Base-by-base conservation (phyloP, 2,888 invertebrate species). In the Erebia palarica region DNA sequence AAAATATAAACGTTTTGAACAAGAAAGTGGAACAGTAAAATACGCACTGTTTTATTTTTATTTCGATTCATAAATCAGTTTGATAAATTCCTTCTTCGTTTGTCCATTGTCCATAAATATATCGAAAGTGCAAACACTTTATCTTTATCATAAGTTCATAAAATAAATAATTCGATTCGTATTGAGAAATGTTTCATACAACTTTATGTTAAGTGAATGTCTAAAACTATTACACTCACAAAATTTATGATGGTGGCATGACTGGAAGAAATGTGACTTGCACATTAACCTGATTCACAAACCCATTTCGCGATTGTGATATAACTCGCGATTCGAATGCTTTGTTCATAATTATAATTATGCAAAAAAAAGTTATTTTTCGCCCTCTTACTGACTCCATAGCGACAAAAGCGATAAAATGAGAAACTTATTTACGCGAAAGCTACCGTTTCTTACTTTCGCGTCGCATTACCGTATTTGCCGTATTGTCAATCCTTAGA, bases 191-290 rank as follows among this genome's bases (percentile, higher is more conserved):
- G 55, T 55, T 55, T 42, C 16, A 53, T 55, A 16, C 5, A 65
- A 63, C 47, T 63, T 21, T 21, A 60, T 16, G 63, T 9, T 49
- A 42, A 49, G 27, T 13, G 36, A 55, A 55, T 55, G 16, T 55
- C 65, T 55, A 13, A 18, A 63, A 63, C 21, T 44, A 44, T 61
- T 47, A 61, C 4, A 47, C 21, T 58, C 47, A n/a, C 59, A 47
- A 65, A 75, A 75, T 75, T 73, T 75, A 72, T 73, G 75, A 58
- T 65, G 60, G 66, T 75, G 55, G 71, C 77, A 76, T 78, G 78
- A 77, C 79, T 75, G 71, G 70, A 68, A 70, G 69, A 78, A 75
- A 69, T 79, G 75, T 73, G 63, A 71, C 63, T 73, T 73, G 67
- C 74, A 61, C 73, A 73, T 76, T 75, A 76, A 77, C 76, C 75